Percentiles rank a stretch among this genome's conserved stretches.
phyloP scores from a whole-genome alignment of 92 coral and sea anemone genomes.

The Zoanthus gigantus region DNA sequence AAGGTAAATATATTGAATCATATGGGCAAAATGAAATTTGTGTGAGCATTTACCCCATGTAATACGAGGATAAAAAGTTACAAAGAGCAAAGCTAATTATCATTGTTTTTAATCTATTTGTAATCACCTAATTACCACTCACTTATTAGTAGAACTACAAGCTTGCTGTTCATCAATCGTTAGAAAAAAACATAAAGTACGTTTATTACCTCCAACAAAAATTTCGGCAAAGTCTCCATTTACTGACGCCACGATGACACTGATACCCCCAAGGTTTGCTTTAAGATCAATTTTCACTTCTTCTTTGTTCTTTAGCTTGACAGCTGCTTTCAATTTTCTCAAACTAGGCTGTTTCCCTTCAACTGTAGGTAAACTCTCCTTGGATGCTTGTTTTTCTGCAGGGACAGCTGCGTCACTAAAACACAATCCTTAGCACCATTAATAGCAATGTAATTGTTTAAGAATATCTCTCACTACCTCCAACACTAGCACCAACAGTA shows the following conservation, averaged over 20 bases:
- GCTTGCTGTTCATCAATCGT: too few species aligned
- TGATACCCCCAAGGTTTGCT: slow-evolving; percentile 90
- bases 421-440: background rate
- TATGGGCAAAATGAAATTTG: too few species aligned
- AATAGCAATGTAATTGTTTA: background rate
- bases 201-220: slow-evolving; percentile 81
- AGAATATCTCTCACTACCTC: background rate
- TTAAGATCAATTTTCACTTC: slow-evolving; percentile 76
- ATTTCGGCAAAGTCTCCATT: slow-evolving; percentile 82
- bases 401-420: slow-evolving; percentile 20
- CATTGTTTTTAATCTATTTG: too few species aligned
- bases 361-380: slow-evolving; percentile 18
- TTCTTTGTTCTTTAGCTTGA: slow-evolving; percentile 52
- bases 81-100: too few species aligned
- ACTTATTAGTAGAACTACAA: too few species aligned
- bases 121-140: too few species aligned
- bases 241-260: slow-evolving; percentile 77
- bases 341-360: slow-evolving; percentile 32
- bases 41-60: too few species aligned
- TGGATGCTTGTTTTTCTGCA: slow-evolving; percentile 25
- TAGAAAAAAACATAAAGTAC: background rate
- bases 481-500: too few species aligned
- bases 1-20: too few species aligned
- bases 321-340: slow-evolving; percentile 1
- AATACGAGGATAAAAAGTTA: too few species aligned